Evolutionary conservation across 1,140 invertebrate species (phyloP), one percentile per base, ranked within the genome.

Genomic region (Drosophila navojoa): DNA sequence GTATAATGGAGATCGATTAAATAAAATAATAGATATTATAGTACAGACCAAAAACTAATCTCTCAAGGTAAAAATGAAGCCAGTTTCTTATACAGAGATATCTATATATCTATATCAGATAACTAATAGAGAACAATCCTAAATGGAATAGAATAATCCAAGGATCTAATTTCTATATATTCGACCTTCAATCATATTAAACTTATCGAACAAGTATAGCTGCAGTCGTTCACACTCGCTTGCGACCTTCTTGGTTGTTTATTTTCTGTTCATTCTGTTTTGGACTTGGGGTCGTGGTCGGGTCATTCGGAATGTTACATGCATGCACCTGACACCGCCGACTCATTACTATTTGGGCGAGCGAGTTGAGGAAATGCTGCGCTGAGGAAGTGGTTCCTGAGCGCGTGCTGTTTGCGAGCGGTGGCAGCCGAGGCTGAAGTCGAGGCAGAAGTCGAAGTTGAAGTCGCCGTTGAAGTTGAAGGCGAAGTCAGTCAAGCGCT

Each of bases 351-450:
- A 70, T 58, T 73, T 69, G 78, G 81, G 60, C 45, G 47, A 77
- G 81, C 75, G 87, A 86, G 81, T 86, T 57, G 78, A 87, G 77
- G 81, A 86, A 86, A 78, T 85, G 81, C 52, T n/a, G 15, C 9
- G 32, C 0, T 5, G 53, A 7, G 75, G 64, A 66, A 73, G 78
- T 67, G 70, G 53, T 44, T 45, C 58, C 59, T 62, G 54, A 85
- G 82, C 81, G 81, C 81, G 81, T 86, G 81, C 81, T 81, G 54
- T 86, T 77, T 76, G 75, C 81, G 66, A 38, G 35, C 35, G 11
- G 10, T 3, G 35, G 10, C 35, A 38, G 35, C 10, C 10, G 35
- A 27, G 9, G 45, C 71, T 9, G 81, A 62, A 54, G 44, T 40
- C 35, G 59, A 40, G 64, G 67, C 22, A 16, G 35, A 62, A 71